phyloP scores from a whole-genome alignment of 1,140 invertebrate species.

The Pectinophora gossypiella region DNA sequence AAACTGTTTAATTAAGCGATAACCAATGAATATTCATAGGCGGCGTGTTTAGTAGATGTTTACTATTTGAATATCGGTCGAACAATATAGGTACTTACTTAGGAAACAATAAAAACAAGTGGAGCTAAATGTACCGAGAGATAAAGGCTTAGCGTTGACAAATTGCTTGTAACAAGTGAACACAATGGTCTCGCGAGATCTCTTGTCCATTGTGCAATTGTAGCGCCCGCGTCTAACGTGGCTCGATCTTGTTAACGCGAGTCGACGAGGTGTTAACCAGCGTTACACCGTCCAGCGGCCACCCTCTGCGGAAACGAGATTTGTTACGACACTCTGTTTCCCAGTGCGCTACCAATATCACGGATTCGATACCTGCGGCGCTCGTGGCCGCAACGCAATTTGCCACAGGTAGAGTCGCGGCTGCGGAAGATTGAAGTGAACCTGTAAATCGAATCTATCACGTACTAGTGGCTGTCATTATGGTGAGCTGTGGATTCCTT shows the following conservation, averaged over 20 bases:
- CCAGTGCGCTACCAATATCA: conserved; percentile 13
- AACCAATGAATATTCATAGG: conserved; percentile 11
- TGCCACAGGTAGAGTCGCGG: conserved; percentile 32
- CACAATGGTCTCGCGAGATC: conserved; percentile 16
- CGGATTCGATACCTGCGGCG: conserved; percentile 32
- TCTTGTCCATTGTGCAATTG: conserved; percentile 16
- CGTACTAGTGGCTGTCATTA: conserved; percentile 53
- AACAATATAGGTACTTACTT: background rate
- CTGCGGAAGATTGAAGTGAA: conserved; percentile 52
- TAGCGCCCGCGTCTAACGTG: conserved; percentile 14
- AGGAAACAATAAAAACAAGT: background rate
- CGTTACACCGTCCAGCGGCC: conserved; percentile 15
- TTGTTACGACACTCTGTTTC: conserved; percentile 15
- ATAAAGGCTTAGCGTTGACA: conserved; percentile 4
- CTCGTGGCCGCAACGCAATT: conserved; percentile 59
- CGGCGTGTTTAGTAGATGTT: background rate
- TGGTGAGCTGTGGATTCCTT: conserved; percentile 41
- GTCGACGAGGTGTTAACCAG: conserved; percentile 24
- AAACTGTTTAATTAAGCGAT: conserved; percentile 24
- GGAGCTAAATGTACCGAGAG: background rate
- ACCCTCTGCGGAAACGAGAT: conserved; percentile 24
- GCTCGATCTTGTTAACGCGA: conserved; percentile 13
- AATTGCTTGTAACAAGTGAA: conserved; percentile 5
- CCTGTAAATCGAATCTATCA: conserved; percentile 66
- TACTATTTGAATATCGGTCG: background rate